Percentiles rank a stretch among this genome's conserved stretches.
phyloP scores from a whole-genome alignment of 1,140 invertebrate genomes.

The Drosophila repleta region DNA sequence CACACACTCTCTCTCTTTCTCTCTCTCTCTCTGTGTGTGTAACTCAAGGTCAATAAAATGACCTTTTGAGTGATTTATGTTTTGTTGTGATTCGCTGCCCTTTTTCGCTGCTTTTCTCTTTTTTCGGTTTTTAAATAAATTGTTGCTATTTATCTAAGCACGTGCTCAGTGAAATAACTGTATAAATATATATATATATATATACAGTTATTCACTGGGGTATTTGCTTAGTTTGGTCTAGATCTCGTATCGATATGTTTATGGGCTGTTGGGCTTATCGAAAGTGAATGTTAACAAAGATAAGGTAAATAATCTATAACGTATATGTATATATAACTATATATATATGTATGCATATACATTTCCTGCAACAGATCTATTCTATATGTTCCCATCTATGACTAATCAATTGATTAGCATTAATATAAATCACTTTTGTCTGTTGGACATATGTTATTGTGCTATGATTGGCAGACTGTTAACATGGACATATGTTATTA shows the following conservation, averaged over 20 bases:
- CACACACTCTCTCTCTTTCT: neutral
- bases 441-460: constrained; percentile 24
- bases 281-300: constrained; percentile 29
- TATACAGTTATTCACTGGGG: constrained; percentile 6
- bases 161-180: constrained; percentile 23
- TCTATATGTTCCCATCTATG: constrained; percentile 2
- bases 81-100: constrained; percentile 21
- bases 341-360: neutral
- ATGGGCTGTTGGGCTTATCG: constrained; percentile 18
- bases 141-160: constrained; percentile 6
- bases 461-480: constrained; percentile 9
- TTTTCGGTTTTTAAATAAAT: constrained; percentile 19
- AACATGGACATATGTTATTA: constrained; percentile 29
- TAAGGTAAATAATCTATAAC: constrained; percentile 17
- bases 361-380: neutral
- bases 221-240: neutral
- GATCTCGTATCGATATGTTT: constrained; percentile 26
- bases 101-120: constrained; percentile 2
- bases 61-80: constrained; percentile 57
- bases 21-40: constrained; percentile 12
- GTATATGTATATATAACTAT: too few relatives aligned
- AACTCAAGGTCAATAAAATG: constrained; percentile 63
- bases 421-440: constrained; percentile 20
- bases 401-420: neutral
- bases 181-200: too few relatives aligned